Conservation (phyloP, 2,888 invertebrate species). For the Plebejus argus region DNA sequence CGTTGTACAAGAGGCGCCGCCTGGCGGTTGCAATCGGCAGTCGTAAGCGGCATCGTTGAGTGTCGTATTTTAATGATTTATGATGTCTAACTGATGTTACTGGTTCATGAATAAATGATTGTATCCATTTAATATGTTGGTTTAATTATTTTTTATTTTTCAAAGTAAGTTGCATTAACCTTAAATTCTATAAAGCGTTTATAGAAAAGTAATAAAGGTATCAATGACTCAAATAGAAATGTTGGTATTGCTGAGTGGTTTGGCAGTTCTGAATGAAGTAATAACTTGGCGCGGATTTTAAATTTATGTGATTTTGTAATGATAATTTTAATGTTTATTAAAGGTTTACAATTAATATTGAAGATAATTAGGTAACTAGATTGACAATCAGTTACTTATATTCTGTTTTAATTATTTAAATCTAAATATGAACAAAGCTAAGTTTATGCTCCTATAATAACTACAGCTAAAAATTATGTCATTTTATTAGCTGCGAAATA, state of each 20-base stretch:
- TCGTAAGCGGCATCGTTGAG: conserved; percentile 62
- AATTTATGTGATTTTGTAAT: neutral
- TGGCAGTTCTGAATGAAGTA: conserved; percentile 1
- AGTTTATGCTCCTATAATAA: neutral
- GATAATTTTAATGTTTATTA: neutral
- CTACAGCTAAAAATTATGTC: no score
- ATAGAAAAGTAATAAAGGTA: neutral
- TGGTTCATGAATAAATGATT: neutral
- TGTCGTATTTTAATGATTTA: conserved; percentile 42
- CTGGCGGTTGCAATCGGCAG: conserved; percentile 61
- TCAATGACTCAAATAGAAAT: conserved; percentile 8
- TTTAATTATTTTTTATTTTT: neutral
- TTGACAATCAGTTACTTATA: neutral
- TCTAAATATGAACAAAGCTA: neutral
- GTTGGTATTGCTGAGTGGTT: conserved; percentile 13
- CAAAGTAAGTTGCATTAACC: neutral
- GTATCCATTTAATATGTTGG: neutral
- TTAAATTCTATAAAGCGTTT: neutral
- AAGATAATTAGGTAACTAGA: no score
- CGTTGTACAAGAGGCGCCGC: conserved; percentile 72
- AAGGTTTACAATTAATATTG: neutral
- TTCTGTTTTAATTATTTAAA: neutral
- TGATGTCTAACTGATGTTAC: neutral
- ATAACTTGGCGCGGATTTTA: conserved; percentile 12
- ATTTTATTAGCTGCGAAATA: no score